A percentile compares a stretch with the other conserved stretches of the same genome.
phyloP scores from a whole-genome alignment of 2,113 vertebrate genomes.

The Proteles cristata region DNA sequence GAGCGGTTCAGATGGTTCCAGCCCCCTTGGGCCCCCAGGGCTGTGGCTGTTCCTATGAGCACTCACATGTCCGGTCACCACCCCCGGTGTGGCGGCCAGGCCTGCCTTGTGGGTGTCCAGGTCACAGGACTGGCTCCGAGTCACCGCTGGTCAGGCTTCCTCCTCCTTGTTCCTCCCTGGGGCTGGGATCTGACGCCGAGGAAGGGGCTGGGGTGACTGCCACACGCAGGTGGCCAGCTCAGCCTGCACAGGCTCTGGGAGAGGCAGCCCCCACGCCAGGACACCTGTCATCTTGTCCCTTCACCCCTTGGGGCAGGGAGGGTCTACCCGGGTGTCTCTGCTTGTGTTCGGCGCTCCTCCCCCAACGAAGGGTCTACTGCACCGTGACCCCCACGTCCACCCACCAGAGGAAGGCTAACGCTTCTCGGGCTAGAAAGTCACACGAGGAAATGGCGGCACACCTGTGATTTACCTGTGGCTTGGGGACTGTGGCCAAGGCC shows the following conservation, averaged over 20 bases:
- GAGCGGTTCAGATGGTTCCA: background rate
- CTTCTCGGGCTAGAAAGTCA: background rate
- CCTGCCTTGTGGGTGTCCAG: background rate
- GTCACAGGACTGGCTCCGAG: background rate
- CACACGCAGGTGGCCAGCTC: background rate
- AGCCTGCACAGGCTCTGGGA: background rate
- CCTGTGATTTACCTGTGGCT: background rate
- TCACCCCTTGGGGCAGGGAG: background rate
- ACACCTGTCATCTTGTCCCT: background rate
- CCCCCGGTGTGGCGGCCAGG: background rate
- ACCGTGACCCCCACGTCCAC: accelerated
- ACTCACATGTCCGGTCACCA: accelerated
- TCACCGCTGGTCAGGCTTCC: background rate
- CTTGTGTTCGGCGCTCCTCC: accelerated
- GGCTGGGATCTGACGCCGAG: background rate
- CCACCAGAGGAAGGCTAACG: background rate
- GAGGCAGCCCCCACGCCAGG: background rate
- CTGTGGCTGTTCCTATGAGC: background rate
- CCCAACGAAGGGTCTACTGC: background rate
- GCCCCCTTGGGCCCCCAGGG: background rate
- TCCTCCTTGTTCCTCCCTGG: background rate
- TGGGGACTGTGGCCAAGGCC: background rate
- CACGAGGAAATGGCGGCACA: accelerated
- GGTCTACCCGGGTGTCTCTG: no score
- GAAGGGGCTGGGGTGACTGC: background rate